phyloP scores from a whole-genome alignment of 2,113 vertebrate genomes.

The Syngnathus typhle region DNA sequence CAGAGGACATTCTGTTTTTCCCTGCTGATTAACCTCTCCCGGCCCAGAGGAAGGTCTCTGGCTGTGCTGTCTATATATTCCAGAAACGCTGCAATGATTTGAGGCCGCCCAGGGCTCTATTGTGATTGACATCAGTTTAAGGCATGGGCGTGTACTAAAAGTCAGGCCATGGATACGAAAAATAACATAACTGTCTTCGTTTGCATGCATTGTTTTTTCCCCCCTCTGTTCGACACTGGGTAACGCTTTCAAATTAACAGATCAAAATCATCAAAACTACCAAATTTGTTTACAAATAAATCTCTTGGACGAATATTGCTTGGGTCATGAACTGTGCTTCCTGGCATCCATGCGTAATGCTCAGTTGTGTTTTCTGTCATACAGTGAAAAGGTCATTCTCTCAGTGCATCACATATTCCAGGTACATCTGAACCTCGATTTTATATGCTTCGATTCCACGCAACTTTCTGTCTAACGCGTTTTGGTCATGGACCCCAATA shows the following conservation, averaged over 20 bases:
- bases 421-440: no score
- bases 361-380: no score
- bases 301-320: no score
- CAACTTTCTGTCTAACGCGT: no score
- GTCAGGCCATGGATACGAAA: not conserved
- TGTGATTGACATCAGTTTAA: slow-evolving; percentile 54
- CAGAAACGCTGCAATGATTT: slow-evolving; percentile 60
- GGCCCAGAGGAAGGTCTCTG: slow-evolving; percentile 49
- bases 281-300: no score
- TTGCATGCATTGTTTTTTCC: not conserved
- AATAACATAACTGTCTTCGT: not conserved
- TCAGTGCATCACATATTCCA: no score
- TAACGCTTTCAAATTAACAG: not conserved
- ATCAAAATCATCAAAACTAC: no score
- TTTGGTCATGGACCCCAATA: no score
- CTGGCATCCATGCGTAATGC: no score
- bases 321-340: no score
- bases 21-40: slow-evolving; percentile 60
- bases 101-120: slow-evolving; percentile 41
- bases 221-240: not conserved
- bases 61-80: slow-evolving; percentile 37
- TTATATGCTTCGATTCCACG: no score
- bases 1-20: slow-evolving; percentile 57
- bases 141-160: slow-evolving; percentile 5
- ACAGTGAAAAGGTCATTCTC: no score